phyloP scores from a whole-genome alignment of 2,113 vertebrate species.

The Callaeas wilsoni region DNA sequence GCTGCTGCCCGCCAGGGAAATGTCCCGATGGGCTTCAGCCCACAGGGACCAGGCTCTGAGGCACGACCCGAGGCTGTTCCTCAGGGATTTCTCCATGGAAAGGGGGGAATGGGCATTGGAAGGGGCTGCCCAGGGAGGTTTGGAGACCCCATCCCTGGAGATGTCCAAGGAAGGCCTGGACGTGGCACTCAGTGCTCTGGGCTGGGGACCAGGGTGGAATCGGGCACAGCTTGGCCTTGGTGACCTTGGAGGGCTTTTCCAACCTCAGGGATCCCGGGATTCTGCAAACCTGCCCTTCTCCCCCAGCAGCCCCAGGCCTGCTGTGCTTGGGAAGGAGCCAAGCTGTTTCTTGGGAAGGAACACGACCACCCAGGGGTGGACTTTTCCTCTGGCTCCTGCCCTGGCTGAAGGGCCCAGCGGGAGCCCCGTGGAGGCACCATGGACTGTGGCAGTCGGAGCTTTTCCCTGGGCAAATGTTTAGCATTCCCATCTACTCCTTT shows the following conservation, averaged over 20 bases:
- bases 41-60: background rate
- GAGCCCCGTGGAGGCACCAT: background rate
- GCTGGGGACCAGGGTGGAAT: background rate
- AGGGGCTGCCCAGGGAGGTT: background rate
- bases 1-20: background rate
- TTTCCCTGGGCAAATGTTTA: background rate
- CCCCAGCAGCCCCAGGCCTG: background rate
- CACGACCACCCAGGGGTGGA: background rate
- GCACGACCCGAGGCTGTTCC: background rate
- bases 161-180: background rate
- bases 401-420: background rate
- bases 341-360: background rate
- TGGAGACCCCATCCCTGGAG: background rate
- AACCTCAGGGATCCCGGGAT: rapidly evolving
- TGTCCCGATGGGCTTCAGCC: background rate
- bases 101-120: background rate
- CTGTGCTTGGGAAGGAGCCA: background rate
- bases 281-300: background rate
- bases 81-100: background rate
- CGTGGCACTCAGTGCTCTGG: background rate
- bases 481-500: conserved; percentile 51
- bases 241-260: background rate
- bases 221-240: rapidly evolving
- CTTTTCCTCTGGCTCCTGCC: background rate
- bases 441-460: background rate